Evolutionary conservation across 2,797 vertebrate species (phyloP), one percentile per base, ranked within the genome.

Genomic region (Platalea minor): DNA sequence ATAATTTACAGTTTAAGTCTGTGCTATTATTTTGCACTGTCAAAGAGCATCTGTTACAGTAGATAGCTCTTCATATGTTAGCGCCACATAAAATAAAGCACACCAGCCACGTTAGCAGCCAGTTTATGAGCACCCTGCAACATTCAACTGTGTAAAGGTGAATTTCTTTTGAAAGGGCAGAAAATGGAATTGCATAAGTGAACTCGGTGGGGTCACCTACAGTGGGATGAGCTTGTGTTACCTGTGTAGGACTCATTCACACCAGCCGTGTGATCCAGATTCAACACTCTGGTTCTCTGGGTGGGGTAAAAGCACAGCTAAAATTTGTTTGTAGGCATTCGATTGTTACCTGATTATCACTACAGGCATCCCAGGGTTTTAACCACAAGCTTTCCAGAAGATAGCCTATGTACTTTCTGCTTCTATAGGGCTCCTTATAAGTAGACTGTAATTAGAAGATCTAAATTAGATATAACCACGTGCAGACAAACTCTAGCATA

Each of bases 1-100:
- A 86, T 97, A 97, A 98, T 97, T 98, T 97, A 96, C 96, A 93
- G 82, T 96, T 94, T 91, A 96, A 97, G 91, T 91, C 83, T 83
- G 89, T 78, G 75, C 94, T 93, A 75, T 96, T 97, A 96, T 94
- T 97, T 96, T 88, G 41, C 48, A 87, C 88, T 96, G 96, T 97
- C 97, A 97, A 95, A 96, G 95, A 97, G 95, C 96, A 96, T 97
- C 96, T 97, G 96, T 92, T 94, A 83, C 68, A 76, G 80, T 72
- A 94, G 89, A 84, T 91, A 82, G 93, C 65, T 65, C 88, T 91
- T 96, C 69, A 17, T 75, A 59, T 85, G 89, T 74, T 94, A 91
- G 61, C 19, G 33, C 85, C 81, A 57, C 33, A 74, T 64, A 89
- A 93, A 91, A 88, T 50, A 93, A 82, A 94, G 88, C 82, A 89